These are phyloP conservation scores for Epizoanthus scotinus DNA, from an alignment of 92 coral and sea anemone species.

Conservation along the genomic window DNA sequence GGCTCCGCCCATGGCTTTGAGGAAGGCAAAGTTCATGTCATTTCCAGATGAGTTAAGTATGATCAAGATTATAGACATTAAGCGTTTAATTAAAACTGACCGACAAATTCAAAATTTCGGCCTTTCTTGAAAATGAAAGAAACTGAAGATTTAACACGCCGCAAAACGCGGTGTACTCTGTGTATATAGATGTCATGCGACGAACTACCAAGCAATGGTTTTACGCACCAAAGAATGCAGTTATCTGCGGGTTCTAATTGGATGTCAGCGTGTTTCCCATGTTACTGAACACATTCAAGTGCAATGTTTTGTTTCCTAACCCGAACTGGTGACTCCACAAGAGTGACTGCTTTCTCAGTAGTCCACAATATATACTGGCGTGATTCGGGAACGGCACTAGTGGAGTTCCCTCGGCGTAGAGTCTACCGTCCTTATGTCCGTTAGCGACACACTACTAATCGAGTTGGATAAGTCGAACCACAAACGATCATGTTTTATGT, in stretches of 20 bases:
- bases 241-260: not conserved
- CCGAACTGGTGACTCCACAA: not conserved
- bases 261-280: not conserved
- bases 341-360: no score
- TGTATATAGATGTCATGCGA: not conserved
- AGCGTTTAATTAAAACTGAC: not conserved
- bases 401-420: no score
- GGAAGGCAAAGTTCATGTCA: not conserved
- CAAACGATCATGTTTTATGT: no score
- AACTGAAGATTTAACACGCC: conserved; percentile 6
- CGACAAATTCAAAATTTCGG: conserved; percentile 1
- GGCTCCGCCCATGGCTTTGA: conserved; percentile 3
- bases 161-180: not conserved
- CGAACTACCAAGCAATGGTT: conserved; percentile 5
- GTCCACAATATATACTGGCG: no score
- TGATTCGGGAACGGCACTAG: no score
- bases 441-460: no score
- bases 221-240: not conserved
- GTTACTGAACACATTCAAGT: not conserved
- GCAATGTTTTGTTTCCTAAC: not conserved
- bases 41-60: not conserved
- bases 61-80: conserved; percentile 10
- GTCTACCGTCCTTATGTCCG: no score
- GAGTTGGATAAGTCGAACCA: no score
- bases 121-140: conserved; percentile 3